Evolutionary conservation across 2,797 vertebrate species (phyloP).

Genomic region (Rallus crepitans): DNA sequence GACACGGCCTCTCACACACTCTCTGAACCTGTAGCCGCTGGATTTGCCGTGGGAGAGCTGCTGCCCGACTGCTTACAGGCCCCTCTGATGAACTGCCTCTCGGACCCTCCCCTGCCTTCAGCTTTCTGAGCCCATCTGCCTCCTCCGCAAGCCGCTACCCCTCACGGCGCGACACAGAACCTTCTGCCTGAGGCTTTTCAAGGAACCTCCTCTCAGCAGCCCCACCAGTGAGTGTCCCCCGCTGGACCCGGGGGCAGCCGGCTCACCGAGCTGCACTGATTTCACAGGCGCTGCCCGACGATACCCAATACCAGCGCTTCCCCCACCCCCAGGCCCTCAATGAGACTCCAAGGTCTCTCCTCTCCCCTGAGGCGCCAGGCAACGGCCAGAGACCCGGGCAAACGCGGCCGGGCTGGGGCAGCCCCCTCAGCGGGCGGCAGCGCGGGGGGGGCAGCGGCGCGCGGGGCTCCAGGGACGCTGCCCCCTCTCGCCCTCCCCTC

Average conservation of each 20-base stretch:
- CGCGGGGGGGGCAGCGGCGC: not conserved
- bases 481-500: not conserved
- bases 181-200: not conserved
- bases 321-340: not conserved
- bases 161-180: not conserved
- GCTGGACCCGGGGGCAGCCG: not conserved
- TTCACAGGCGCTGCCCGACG: not conserved
- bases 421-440: not conserved
- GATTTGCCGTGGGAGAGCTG: rapidly evolving
- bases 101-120: not conserved
- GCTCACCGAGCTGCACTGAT: not conserved
- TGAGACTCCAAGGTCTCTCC: not conserved
- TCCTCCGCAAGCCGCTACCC: not conserved
- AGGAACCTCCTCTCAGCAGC: not conserved
- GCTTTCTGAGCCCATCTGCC: not conserved
- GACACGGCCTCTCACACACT: rapidly evolving
- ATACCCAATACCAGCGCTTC: not conserved
- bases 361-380: not conserved
- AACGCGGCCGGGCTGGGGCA: not conserved
- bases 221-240: not conserved
- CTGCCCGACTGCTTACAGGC: rapidly evolving
- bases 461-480: not conserved
- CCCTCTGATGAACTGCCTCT: rapidly evolving
- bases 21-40: not conserved
- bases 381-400: not conserved